phyloP scores from a whole-genome alignment of 2,888 invertebrate species.

The Apoderus coryli region DNA sequence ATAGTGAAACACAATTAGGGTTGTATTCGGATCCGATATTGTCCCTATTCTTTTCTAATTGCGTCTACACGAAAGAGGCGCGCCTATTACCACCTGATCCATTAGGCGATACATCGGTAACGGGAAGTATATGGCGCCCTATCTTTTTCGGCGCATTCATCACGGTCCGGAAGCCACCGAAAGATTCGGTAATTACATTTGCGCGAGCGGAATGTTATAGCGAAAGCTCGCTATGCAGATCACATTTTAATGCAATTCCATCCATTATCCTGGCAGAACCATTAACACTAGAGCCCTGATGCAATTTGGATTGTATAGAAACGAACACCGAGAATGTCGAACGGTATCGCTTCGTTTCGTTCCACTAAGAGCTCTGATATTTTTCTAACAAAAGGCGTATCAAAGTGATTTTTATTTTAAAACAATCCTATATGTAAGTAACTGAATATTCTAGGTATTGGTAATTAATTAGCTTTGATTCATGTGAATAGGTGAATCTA shows the following conservation, averaged over 20 bases:
- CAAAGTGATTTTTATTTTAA: too few relatives aligned
- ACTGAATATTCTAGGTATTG: too few relatives aligned
- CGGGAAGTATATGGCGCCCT: constrained; percentile 14
- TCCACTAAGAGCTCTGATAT: too few relatives aligned
- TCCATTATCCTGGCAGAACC: constrained; percentile 36
- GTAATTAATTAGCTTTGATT: too few relatives aligned
- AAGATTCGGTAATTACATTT: constrained; percentile 31
- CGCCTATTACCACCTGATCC: constrained; percentile 27
- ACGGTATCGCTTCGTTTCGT: too few relatives aligned
- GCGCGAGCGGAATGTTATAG: constrained; percentile 28
- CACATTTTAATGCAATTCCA: constrained; percentile 39
- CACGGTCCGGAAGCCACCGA: constrained; percentile 26
- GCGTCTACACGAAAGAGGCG: constrained; percentile 27
- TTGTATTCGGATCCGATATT: too few relatives aligned
- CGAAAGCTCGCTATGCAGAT: constrained; percentile 34
- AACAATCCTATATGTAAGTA: too few relatives aligned
- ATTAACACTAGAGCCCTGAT: constrained; percentile 34
- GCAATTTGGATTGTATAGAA: constrained; percentile 34
- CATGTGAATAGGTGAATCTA: too few relatives aligned
- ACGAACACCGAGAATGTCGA: constrained; percentile 17
- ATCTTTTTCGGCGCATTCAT: constrained; percentile 19
- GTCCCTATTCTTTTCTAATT: constrained; percentile 25
- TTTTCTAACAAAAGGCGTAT: too few relatives aligned
- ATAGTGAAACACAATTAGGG: too few relatives aligned
- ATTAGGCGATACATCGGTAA: constrained; percentile 22